These are phyloP conservation scores for Terebella lapidaria DNA, from an alignment of 2,888 invertebrate genomes.

Conservation along the genomic window DNA sequence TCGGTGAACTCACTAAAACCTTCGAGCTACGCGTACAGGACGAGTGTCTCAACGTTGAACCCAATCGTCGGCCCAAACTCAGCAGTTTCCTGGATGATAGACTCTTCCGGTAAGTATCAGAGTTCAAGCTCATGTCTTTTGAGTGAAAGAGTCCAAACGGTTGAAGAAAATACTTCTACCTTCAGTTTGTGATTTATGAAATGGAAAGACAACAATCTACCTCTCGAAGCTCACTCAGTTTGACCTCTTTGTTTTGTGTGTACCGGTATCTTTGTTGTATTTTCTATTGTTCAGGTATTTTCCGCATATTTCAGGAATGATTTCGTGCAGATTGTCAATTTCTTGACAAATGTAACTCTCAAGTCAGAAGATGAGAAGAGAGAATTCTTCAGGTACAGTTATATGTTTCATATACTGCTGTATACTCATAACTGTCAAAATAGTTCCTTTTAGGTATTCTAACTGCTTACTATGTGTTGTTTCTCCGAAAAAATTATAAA, in stretches of 20 bases:
- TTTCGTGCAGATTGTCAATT: slow-evolving; percentile 76
- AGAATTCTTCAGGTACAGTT: slow-evolving; percentile 67
- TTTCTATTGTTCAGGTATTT: neutral
- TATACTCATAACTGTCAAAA: too few relatives aligned
- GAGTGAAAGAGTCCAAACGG: too few relatives aligned
- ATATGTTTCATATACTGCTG: neutral
- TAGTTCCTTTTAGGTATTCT: neutral
- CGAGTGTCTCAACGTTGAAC: slow-evolving; percentile 65
- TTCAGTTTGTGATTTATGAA: too few relatives aligned
- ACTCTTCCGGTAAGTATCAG: slow-evolving; percentile 41
- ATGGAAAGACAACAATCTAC: too few relatives aligned
- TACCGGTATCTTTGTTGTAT: neutral
- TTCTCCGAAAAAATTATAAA: neutral
- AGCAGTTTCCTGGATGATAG: slow-evolving; percentile 54
- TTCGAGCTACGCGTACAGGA: slow-evolving; percentile 59
- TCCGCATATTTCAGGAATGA: slow-evolving; percentile 72
- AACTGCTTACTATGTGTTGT: neutral
- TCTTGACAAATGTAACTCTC: slow-evolving; percentile 74
- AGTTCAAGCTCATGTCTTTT: too few relatives aligned
- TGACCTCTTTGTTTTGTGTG: too few relatives aligned
- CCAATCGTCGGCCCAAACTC: slow-evolving; percentile 65
- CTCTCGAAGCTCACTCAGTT: too few relatives aligned
- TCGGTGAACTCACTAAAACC: slow-evolving; percentile 35
- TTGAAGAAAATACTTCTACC: too few relatives aligned
- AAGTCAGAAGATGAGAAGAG: slow-evolving; percentile 73